Conservation (phyloP, 2,113 vertebrate species). For the Macaca mulatta region DNA sequence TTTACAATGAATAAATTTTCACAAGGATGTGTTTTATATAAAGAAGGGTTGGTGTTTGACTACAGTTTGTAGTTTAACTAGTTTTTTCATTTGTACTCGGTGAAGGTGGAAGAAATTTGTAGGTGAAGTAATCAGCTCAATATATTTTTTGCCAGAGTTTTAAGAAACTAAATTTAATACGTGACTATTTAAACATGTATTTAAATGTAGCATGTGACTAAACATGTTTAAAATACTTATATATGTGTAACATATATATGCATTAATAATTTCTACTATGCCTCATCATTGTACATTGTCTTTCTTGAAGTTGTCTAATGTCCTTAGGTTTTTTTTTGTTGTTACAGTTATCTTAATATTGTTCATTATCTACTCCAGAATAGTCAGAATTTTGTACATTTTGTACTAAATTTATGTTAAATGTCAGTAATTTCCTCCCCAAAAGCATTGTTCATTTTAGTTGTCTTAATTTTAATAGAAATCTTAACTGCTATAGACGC, state of each 20-base stretch:
- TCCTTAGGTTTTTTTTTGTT: background rate
- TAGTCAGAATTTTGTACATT: conserved; percentile 5
- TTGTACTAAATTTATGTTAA: conserved; percentile 6
- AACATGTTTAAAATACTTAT: too few relatives aligned
- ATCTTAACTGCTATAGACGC: background rate
- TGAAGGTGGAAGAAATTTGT: background rate
- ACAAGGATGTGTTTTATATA: background rate
- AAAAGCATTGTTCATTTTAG: conserved; percentile 11
- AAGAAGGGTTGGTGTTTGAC: background rate
- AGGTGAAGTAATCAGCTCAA: background rate
- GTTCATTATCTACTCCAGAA: background rate
- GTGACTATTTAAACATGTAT: background rate
- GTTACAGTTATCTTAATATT: background rate
- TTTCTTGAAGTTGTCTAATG: conserved; percentile 18
- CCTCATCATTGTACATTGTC: background rate
- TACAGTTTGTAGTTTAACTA: background rate
- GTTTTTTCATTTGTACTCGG: background rate
- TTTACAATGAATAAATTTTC: conserved; percentile 36
- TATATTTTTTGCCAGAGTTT: conserved; percentile 16
- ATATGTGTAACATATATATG: background rate
- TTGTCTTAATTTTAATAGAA: conserved; percentile 16
- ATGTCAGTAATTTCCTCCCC: background rate
- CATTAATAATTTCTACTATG: background rate
- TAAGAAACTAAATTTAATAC: background rate
- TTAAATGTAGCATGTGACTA: too few relatives aligned